These are phyloP conservation scores for Maconellicoccus hirsutus DNA, from an alignment of 1,140 invertebrate species.

Conservation along the genomic window DNA sequence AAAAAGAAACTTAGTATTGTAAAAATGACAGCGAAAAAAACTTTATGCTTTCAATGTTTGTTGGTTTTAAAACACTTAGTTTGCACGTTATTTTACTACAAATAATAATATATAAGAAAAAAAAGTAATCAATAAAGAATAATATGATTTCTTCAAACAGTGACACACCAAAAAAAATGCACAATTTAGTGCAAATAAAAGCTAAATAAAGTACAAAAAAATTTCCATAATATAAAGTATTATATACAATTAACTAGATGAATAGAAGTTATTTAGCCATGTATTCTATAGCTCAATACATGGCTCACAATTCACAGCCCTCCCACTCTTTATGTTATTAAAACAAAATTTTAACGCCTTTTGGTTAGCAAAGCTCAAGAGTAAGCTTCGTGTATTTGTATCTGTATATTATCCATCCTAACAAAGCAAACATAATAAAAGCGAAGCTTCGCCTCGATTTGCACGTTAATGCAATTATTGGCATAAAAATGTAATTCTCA, in stretches of 20 bases:
- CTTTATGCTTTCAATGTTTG: not conserved
- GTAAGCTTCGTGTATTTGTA: no score
- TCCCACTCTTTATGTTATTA: conserved; percentile 13
- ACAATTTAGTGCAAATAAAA: conserved; percentile 16
- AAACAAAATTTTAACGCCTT: no score
- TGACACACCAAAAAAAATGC: not conserved
- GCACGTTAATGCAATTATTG: conserved; percentile 2
- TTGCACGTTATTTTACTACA: not conserved
- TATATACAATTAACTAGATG: conserved; percentile 6
- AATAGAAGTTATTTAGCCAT: conserved; percentile 1
- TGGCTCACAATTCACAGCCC: not conserved
- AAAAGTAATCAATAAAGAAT: not conserved
- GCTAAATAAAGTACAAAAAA: conserved; percentile 14
- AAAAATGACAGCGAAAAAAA: not conserved
- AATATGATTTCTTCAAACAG: not conserved
- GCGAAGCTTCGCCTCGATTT: not conserved
- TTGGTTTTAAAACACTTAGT: not conserved
- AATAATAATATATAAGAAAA: not conserved
- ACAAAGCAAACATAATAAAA: not conserved
- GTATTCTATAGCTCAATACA: conserved; percentile 15
- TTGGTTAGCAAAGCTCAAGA: no score
- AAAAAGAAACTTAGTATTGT: not conserved
- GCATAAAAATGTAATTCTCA: conserved; percentile 15
- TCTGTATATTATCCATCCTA: not conserved
- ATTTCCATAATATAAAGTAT: not conserved